phyloP scores from a whole-genome alignment of 2,797 vertebrate species.

The Taeniopygia guttata region DNA sequence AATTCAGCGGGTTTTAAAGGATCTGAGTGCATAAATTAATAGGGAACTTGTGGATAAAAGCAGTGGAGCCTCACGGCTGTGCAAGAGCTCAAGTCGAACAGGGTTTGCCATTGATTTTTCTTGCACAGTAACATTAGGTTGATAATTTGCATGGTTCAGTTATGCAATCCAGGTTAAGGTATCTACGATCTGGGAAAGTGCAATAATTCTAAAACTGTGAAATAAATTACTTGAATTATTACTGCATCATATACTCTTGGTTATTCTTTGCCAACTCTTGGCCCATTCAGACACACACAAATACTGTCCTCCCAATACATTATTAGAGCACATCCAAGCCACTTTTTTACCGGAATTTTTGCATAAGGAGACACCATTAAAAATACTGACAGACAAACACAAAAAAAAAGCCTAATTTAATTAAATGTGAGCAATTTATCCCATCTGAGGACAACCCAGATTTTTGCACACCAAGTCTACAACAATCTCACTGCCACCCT shows the following conservation, averaged over 20 bases:
- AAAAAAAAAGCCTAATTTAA: neutral
- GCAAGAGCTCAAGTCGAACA: neutral
- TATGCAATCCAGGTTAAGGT: conserved; percentile 1
- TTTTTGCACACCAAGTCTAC: neutral
- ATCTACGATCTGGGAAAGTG: neutral
- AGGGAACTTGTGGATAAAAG: neutral
- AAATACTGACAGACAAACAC: neutral
- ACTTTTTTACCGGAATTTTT: neutral
- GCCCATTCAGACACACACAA: neutral
- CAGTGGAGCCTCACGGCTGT: neutral
- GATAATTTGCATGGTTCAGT: neutral
- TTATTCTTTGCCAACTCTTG: conserved; percentile 29
- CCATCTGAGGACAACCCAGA: neutral
- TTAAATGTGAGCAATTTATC: neutral
- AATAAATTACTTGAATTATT: conserved; percentile 50
- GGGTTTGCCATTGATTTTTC: neutral
- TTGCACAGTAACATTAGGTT: neutral
- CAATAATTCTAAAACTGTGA: neutral
- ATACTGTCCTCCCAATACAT: neutral
- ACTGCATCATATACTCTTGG: conserved; percentile 31
- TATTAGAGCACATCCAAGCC: neutral
- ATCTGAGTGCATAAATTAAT: neutral
- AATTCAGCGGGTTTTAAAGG: neutral
- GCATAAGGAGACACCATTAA: neutral
- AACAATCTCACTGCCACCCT: neutral